A percentile compares a stretch with the other conserved stretches of the same genome.
Conservation (phyloP, 2,113 vertebrate species). For the Puma concolor region DNA sequence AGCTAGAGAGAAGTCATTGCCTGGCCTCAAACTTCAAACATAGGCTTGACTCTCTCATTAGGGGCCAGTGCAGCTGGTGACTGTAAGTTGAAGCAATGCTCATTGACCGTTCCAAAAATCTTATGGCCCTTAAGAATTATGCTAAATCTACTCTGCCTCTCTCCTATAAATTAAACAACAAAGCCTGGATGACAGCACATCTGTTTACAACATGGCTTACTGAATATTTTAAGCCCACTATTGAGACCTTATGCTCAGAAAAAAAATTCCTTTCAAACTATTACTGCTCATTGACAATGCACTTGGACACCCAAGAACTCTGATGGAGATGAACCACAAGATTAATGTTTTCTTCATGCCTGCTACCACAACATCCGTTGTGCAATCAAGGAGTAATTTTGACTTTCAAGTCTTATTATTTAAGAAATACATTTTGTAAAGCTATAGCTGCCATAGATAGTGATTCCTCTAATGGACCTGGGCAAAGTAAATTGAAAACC, state of each 20-base stretch:
- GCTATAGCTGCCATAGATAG: not conserved
- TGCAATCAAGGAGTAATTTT: not conserved
- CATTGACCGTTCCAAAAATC: not conserved
- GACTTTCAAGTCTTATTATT: not conserved
- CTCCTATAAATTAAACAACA: not conserved
- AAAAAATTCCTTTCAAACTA: not conserved
- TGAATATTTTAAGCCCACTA: not conserved
- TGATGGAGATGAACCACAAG: not conserved
- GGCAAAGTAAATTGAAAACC: not conserved
- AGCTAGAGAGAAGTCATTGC: not conserved
- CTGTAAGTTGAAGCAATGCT: not conserved
- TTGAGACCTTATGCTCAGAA: not conserved
- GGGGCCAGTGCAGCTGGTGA: not conserved
- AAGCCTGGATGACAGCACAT: not conserved
- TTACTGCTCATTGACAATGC: not conserved
- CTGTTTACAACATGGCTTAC: not conserved
- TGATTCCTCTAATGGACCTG: not conserved
- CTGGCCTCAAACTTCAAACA: not conserved
- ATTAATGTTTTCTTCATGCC: not conserved
- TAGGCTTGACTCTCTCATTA: not conserved
- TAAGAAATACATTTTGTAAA: not conserved
- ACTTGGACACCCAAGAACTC: not conserved
- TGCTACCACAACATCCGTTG: not conserved
- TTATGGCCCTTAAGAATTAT: not conserved
- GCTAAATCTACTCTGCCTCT: not conserved